phyloP scores from a whole-genome alignment of 2,113 vertebrate genomes.

The Caloenas nicobarica region DNA sequence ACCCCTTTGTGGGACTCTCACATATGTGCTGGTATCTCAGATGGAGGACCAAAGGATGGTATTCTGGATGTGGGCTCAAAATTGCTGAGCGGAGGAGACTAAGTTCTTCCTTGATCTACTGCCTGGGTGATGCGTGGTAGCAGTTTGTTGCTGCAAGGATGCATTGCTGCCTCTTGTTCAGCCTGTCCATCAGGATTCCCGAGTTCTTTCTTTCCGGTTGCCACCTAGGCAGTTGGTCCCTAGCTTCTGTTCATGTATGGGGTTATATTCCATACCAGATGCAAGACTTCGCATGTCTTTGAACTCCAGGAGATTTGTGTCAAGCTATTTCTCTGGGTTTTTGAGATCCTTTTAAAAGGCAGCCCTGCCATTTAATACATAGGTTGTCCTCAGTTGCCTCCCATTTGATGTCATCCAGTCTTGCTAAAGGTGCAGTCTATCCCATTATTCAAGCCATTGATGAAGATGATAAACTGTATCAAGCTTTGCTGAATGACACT shows the following conservation, averaged over 20 bases:
- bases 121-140: background rate
- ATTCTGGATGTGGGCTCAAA: background rate
- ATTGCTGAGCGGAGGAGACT: background rate
- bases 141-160: background rate
- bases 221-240: background rate
- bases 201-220: background rate
- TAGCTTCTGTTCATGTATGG: background rate
- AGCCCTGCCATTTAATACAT: background rate
- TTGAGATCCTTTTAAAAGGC: background rate
- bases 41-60: background rate
- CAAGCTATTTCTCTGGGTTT: background rate
- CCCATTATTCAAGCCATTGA: background rate
- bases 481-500: background rate
- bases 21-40: background rate
- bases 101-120: background rate
- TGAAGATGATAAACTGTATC: background rate
- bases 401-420: background rate
- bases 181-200: background rate
- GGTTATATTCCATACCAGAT: background rate
- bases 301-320: background rate
- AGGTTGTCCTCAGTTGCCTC: background rate
- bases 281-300: background rate
- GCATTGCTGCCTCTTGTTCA: background rate
- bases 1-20: accelerated
- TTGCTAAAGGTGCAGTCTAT: background rate